These are phyloP conservation scores for Spicauda simplicius DNA, from an alignment of 2,888 invertebrate species.

Conservation along the genomic window DNA sequence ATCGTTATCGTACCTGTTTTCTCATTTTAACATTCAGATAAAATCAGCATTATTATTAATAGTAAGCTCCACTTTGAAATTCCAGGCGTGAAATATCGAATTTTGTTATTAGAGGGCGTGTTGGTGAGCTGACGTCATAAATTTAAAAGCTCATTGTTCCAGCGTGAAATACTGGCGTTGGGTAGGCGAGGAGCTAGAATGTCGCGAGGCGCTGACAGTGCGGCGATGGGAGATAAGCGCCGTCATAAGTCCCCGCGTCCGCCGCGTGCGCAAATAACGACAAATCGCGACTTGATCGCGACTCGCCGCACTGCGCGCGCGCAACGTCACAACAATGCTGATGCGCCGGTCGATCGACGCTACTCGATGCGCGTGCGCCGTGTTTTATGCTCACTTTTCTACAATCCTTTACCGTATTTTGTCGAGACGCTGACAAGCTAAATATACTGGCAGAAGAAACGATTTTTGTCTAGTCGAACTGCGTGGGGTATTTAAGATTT, in stretches of 20 bases:
- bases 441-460: constrained; percentile 74
- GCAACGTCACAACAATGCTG: constrained; percentile 49
- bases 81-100: constrained; percentile 30
- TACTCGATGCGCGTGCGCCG: constrained; percentile 68
- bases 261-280: constrained; percentile 73
- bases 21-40: constrained; percentile 15
- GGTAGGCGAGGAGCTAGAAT: constrained; percentile 56
- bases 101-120: constrained; percentile 36
- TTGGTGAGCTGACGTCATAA: constrained; percentile 65
- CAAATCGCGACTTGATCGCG: constrained; percentile 74
- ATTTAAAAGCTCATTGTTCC: constrained; percentile 79
- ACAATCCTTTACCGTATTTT: constrained; percentile 74
- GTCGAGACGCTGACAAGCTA: constrained; percentile 65
- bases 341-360: constrained; percentile 67
- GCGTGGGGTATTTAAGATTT: constrained; percentile 66
- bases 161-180: constrained; percentile 73
- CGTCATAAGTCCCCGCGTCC: constrained; percentile 67
- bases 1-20: constrained; percentile 13
- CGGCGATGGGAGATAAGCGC: constrained; percentile 77
- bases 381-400: constrained; percentile 78
- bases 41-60: constrained; percentile 13
- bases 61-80: constrained; percentile 6
- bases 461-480: constrained; percentile 80
- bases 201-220: constrained; percentile 66
- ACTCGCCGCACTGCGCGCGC: constrained; percentile 40